Conservation (phyloP, 2,888 invertebrate species). For the Yponomeuta plumbellus region DNA sequence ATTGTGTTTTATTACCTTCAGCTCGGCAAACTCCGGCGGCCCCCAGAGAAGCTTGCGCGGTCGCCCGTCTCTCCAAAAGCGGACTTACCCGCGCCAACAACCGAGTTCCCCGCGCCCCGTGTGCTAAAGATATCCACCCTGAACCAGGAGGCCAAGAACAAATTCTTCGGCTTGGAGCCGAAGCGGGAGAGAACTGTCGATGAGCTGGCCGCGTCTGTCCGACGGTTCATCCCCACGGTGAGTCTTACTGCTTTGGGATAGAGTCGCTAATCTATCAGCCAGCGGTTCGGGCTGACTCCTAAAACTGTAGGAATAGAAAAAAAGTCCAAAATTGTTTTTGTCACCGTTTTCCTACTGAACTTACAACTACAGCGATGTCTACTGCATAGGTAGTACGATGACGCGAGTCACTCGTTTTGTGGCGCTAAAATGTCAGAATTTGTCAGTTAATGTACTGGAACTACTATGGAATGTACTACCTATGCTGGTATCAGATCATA, state of each 20-base stretch:
- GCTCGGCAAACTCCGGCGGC: constrained; percentile 55
- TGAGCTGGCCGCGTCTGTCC: constrained; percentile 60
- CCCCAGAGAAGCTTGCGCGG: constrained; percentile 39
- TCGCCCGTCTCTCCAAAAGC: constrained; percentile 23
- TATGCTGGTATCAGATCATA: too few relatives aligned
- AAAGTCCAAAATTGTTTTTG: too few relatives aligned
- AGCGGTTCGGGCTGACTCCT: neutral
- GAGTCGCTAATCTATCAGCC: neutral
- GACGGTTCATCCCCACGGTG: constrained; percentile 67
- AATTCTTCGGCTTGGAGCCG: constrained; percentile 60
- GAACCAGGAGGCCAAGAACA: constrained; percentile 63
- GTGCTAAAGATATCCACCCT: constrained; percentile 56
- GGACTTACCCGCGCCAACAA: constrained; percentile 34
- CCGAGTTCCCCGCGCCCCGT: constrained; percentile 32
- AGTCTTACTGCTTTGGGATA: neutral
- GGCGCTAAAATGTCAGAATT: too few relatives aligned
- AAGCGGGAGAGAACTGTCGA: constrained; percentile 62
- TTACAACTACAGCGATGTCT: too few relatives aligned
- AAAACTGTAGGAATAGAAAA: too few relatives aligned
- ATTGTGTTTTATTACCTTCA: neutral
- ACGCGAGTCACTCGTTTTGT: too few relatives aligned
- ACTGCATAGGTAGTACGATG: too few relatives aligned
- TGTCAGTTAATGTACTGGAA: too few relatives aligned
- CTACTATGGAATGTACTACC: too few relatives aligned
- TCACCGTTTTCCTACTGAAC: too few relatives aligned